Base-by-base conservation (phyloP, 1,140 invertebrate species). In the Meteorus sp. region DNA sequence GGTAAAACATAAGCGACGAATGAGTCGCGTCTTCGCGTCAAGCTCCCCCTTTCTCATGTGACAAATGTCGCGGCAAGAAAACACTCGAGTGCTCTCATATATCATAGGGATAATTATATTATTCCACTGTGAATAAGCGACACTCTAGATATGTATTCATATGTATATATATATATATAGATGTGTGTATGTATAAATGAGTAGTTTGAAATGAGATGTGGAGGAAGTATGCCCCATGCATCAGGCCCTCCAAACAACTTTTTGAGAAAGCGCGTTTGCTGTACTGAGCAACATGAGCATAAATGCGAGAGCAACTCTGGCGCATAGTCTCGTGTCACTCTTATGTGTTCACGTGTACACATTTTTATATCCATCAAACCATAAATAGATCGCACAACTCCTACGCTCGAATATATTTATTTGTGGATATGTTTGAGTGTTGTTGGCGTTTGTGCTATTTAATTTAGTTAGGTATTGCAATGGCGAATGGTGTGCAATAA, bases 21-120 rank as follows among this genome's bases (percentile, higher is more conserved):
- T 69, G 61, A 48, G n/a, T 51, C 59, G 59, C 54, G 47, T 61
- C 60, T 61, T 62, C 50, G 50, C 52, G 44, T 60, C 59, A 56
- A 20, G 5, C 41, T 15, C 9, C 23, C 22, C n/a, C n/a, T n/a
- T n/a, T n/a, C n/a, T 47, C 48, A 55, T 58, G 74, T 74, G 67
- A 71, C 69, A 67, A 69, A 71, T 67, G 69, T 68, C 55, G 59
- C 54, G 50, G 62, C 59, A 60, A 73, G 68, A 69, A 66, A 69
- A 65, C 62, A 61, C 56, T 62, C 59, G 65, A 65, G 62, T 56
- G 59, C 44, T 57, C 39, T 57, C 66, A 71, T 76, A 75, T 62
- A 73, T 76, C 73, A 73, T 63, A 50, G 59, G 61, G 72, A 73
- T 76, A 75, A 76, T 76, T 75, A 74, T 73, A 72, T 75, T 75